Percentiles rank a stretch among this genome's conserved stretches.
These are phyloP conservation scores for Idaea aversata DNA, from an alignment of 2,888 invertebrate genomes.

Conservation along the genomic window DNA sequence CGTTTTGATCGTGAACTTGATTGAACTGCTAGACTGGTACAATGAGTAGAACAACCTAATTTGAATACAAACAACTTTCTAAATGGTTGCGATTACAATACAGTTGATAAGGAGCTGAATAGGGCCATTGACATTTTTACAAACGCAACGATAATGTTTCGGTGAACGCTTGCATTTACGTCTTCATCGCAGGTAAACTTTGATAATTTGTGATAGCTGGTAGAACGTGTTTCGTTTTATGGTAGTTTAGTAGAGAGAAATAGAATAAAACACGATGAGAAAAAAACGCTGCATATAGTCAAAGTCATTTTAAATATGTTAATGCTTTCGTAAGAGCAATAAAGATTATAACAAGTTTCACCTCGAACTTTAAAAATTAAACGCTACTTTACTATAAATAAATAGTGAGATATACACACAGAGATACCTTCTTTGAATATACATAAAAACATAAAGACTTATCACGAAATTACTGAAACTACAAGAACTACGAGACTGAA, in stretches of 20 bases:
- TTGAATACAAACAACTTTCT: conserved; percentile 61
- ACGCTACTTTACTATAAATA: too few relatives aligned
- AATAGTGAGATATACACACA: too few relatives aligned
- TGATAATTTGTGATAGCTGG: not conserved
- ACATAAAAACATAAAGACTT: too few relatives aligned
- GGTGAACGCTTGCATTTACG: conserved; percentile 3
- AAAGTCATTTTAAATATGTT: not conserved
- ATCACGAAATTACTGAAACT: too few relatives aligned
- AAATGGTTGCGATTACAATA: conserved; percentile 40
- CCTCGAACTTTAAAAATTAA: too few relatives aligned
- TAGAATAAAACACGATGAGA: not conserved
- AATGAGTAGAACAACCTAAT: conserved; percentile 40
- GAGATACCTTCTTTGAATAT: too few relatives aligned
- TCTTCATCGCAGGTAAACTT: conserved; percentile 4
- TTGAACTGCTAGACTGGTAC: conserved; percentile 18
- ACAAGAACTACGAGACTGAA: too few relatives aligned
- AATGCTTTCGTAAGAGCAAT: not conserved
- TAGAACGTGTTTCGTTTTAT: not conserved
- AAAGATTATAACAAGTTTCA: not conserved
- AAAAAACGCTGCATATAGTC: not conserved
- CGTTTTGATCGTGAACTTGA: conserved; percentile 22
- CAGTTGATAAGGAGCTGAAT: conserved; percentile 29
- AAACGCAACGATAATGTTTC: conserved; percentile 26
- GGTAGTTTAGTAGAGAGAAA: not conserved
- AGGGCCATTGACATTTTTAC: conserved; percentile 47